Evolutionary conservation across 2,888 invertebrate genomes (phyloP).

Genomic region (Mythimna impura): DNA sequence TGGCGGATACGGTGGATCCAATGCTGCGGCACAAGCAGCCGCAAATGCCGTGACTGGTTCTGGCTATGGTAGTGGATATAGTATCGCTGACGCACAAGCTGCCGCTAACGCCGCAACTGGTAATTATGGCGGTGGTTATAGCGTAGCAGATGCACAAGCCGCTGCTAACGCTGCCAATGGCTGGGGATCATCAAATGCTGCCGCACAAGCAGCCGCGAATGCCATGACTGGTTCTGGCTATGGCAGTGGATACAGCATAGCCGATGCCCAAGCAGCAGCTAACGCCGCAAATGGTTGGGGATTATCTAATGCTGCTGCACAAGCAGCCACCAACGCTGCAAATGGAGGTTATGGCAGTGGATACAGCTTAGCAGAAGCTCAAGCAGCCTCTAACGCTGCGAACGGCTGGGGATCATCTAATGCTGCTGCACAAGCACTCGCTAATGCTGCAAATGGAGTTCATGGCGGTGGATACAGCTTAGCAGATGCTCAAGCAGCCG

Average conservation of each 20-base stretch:
- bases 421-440: conserved; percentile 24
- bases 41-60: not conserved
- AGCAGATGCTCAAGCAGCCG: conserved; percentile 19
- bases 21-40: not conserved
- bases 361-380: conserved; percentile 19
- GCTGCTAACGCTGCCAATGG: not conserved
- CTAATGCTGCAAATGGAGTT: conserved; percentile 21
- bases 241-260: not conserved
- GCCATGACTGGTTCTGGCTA: conserved; percentile 8
- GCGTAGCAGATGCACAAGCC: not conserved
- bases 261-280: conserved; percentile 27
- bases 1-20: not conserved
- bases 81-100: conserved; percentile 23
- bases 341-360: conserved; percentile 21
- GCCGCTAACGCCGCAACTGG: conserved; percentile 16
- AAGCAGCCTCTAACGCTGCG: conserved; percentile 12
- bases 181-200: conserved; percentile 9
- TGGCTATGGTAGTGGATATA: conserved; percentile 28
- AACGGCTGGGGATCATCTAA: conserved; percentile 6
- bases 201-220: conserved; percentile 33
- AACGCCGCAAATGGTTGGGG: conserved; percentile 30
- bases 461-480: conserved; percentile 45
- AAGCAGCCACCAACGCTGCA: conserved; percentile 24
- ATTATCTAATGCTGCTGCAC: conserved; percentile 31
- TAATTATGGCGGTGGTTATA: not conserved